A percentile compares a stretch with the other conserved stretches of the same genome.
phyloP scores from a whole-genome alignment of 2,888 invertebrate species.

The Neria commutata region DNA sequence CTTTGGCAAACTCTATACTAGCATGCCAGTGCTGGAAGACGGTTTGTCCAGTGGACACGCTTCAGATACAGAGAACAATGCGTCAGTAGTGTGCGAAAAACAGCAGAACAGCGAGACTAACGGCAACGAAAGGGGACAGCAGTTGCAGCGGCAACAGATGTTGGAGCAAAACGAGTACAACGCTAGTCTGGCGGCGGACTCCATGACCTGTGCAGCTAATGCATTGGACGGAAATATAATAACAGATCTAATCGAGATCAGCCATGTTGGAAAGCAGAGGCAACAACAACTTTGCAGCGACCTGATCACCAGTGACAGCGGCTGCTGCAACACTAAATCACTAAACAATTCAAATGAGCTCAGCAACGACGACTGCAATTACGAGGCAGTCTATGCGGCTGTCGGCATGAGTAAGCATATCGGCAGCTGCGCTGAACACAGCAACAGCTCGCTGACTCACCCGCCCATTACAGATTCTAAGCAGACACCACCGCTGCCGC shows the following conservation, averaged over 20 bases:
- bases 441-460: background rate
- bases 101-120: constrained; percentile 30
- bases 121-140: constrained; percentile 51
- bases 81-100: constrained; percentile 48
- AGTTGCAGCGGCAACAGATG: constrained; percentile 28
- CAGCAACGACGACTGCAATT: constrained; percentile 32
- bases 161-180: constrained; percentile 23
- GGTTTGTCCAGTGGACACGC: constrained; percentile 93
- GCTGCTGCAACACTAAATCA: constrained; percentile 38
- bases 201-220: background rate
- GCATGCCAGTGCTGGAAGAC: constrained; percentile 92
- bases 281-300: constrained; percentile 29
- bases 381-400: constrained; percentile 53
- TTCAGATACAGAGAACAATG: constrained; percentile 88
- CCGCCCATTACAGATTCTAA: constrained; percentile 31
- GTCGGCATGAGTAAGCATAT: constrained; percentile 38
- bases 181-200: background rate
- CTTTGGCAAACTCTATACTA: constrained; percentile 72
- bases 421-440: background rate
- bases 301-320: constrained; percentile 36
- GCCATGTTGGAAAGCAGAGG: constrained; percentile 32
- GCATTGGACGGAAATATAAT: background rate
- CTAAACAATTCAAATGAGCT: constrained; percentile 36
- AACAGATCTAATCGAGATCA: constrained; percentile 7
- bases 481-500: constrained; percentile 64